These are phyloP conservation scores for Caenorhabditis sp. DNA, from an alignment of 2,888 invertebrate species.

Conservation along the genomic window DNA sequence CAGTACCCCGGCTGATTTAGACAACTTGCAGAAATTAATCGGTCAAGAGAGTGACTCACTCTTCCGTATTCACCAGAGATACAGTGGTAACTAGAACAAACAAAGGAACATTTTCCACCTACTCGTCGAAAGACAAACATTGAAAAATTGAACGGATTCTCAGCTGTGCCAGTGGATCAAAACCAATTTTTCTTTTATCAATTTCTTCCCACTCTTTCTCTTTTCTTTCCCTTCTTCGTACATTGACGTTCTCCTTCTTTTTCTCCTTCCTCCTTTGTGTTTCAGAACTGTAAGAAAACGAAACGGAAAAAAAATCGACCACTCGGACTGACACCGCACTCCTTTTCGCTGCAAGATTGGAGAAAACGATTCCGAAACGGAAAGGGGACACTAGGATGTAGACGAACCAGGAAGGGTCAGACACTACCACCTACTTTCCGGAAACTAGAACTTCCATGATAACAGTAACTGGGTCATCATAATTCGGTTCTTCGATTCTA, in stretches of 20 bases:
- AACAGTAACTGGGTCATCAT: slow-evolving; percentile 25
- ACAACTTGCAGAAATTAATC: background rate
- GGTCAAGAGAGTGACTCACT: slow-evolving; percentile 39
- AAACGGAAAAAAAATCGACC: background rate
- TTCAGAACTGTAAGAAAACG: background rate
- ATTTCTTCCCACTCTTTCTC: background rate
- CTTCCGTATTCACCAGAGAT: background rate
- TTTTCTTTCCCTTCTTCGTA: slow-evolving; percentile 10
- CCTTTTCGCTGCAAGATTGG: slow-evolving; percentile 37
- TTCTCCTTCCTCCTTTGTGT: slow-evolving; percentile 7
- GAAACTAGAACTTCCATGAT: background rate
- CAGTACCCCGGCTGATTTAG: too few species aligned
- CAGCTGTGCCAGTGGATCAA: slow-evolving; percentile 10
- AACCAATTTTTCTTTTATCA: slow-evolving; percentile 31
- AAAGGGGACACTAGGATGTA: slow-evolving; percentile 35
- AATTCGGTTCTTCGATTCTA: background rate
- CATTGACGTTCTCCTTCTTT: background rate
- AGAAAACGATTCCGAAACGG: slow-evolving; percentile 44
- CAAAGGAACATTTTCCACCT: background rate
- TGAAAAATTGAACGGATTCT: background rate
- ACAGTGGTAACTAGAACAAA: slow-evolving; percentile 12
- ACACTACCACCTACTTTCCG: background rate
- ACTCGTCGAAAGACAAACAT: slow-evolving; percentile 16
- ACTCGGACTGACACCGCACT: background rate
- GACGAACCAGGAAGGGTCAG: slow-evolving; percentile 21